A percentile compares a stretch with the other conserved stretches of the same genome.
Conservation (phyloP, 1,140 invertebrate genomes). For the Drosophila ananassae region DNA sequence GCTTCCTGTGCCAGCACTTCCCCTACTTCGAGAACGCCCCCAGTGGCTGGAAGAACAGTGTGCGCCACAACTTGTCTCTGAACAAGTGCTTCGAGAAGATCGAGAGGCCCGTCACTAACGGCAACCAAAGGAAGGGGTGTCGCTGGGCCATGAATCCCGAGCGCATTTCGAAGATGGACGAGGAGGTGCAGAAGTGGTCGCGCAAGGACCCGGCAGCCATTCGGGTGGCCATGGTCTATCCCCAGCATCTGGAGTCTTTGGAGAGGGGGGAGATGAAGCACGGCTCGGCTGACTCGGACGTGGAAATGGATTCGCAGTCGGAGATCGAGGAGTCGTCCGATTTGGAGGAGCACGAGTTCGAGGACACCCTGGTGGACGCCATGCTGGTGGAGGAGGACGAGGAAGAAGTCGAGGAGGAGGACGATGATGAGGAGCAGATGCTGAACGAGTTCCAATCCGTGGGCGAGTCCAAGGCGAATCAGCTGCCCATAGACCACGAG, state of each 20-base stretch:
- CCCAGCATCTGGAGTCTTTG: conserved; percentile 91
- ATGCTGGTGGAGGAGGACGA: conserved; percentile 80
- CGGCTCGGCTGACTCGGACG: conserved; percentile 85
- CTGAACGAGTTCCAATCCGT: conserved; percentile 53
- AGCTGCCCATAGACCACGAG: conserved; percentile 52
- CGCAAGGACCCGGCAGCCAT: conserved; percentile 95
- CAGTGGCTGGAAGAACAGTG: conserved; percentile 99
- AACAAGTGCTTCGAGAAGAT: conserved; percentile 99
- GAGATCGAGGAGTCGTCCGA: conserved; percentile 85
- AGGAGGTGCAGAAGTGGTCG: conserved; percentile 98
- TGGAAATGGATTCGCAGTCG: conserved; percentile 85
- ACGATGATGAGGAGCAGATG: conserved; percentile 62
- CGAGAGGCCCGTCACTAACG: conserved; percentile 93
- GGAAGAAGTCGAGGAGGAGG: conserved; percentile 62
- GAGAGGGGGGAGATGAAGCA: conserved; percentile 95
- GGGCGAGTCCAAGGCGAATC: conserved; percentile 30
- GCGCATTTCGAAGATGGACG: conserved; percentile 98
- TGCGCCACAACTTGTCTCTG: conserved; percentile 96
- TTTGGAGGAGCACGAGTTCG: conserved; percentile 84
- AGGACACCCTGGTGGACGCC: conserved; percentile 83
- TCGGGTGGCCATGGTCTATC: conserved; percentile 95
- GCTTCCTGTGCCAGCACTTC: conserved; percentile 99
- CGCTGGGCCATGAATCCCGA: conserved; percentile 98
- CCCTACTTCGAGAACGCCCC: conserved; percentile 99
- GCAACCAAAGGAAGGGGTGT: conserved; percentile 93